Conservation (phyloP, 2,888 invertebrate genomes). For the Clivina fossor region DNA sequence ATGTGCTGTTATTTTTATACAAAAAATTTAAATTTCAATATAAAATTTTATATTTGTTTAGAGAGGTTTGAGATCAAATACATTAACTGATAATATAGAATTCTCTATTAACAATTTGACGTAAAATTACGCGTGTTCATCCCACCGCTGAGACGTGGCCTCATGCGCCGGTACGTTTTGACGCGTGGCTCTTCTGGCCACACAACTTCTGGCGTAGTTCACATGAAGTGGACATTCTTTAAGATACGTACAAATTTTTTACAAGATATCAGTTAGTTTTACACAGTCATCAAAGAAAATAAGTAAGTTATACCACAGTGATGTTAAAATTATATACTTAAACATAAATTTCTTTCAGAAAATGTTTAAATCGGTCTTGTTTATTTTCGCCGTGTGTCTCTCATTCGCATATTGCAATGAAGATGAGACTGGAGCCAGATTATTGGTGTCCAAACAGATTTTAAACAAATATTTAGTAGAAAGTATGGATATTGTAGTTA, state of each 20-base stretch:
- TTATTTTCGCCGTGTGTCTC: conserved; percentile 20
- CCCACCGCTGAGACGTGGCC: conserved; percentile 10
- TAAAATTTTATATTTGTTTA: no score
- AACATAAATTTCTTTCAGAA: background rate
- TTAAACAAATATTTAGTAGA: conserved; percentile 96
- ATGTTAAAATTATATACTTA: conserved; percentile 2
- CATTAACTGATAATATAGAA: no score
- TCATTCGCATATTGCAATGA: conserved; percentile 50
- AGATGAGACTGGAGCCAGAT: conserved; percentile 75
- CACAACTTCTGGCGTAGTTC: conserved; percentile 3
- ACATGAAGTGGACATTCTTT: conserved; percentile 3
- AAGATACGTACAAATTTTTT: conserved; percentile 3
- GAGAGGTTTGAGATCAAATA: no score
- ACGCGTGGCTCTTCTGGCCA: conserved; percentile 20
- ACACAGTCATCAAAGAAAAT: conserved; percentile 5
- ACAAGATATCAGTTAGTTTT: no score
- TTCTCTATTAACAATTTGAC: no score
- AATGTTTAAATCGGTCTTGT: conserved; percentile 20
- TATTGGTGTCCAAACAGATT: conserved; percentile 91
- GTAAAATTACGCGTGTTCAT: conserved; percentile 16
- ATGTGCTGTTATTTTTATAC: no score
- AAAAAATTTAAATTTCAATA: no score
- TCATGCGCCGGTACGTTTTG: conserved; percentile 5
- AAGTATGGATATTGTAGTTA: conserved; percentile 92
- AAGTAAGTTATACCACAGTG: background rate